phyloP scores from a whole-genome alignment of 2,888 invertebrate species.

The Platypus cylindrus region DNA sequence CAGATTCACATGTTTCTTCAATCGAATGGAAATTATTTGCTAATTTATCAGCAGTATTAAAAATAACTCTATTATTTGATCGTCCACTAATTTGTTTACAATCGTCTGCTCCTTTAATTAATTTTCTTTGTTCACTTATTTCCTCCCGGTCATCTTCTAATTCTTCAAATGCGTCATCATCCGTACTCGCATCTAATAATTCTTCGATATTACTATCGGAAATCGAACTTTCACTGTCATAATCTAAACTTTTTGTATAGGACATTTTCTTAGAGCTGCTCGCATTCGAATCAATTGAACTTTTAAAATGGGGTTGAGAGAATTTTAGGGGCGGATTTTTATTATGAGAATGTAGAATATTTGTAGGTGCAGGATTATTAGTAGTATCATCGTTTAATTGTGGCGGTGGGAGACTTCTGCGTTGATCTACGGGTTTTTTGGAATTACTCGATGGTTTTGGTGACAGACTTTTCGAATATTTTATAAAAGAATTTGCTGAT shows the following conservation, averaged over 20 bases:
- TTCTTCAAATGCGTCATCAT: slow-evolving; percentile 28
- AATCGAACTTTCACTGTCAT: slow-evolving; percentile 34
- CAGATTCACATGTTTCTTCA: slow-evolving; percentile 31
- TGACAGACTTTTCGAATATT: slow-evolving; percentile 9
- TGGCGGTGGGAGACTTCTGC: slow-evolving; percentile 8
- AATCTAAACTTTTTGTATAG: slow-evolving; percentile 34
- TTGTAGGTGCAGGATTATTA: slow-evolving; percentile 19
- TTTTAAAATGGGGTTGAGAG: slow-evolving; percentile 16
- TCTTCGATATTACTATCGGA: slow-evolving; percentile 36
- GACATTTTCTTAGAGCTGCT: slow-evolving; percentile 31
- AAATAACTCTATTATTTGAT: slow-evolving; percentile 30
- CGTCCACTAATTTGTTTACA: too few relatives aligned
- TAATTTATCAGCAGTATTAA: slow-evolving; percentile 20
- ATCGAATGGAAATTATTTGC: slow-evolving; percentile 20
- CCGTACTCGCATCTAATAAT: slow-evolving; percentile 26
- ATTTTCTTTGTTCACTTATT: slow-evolving; percentile 25
- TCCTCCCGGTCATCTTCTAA: slow-evolving; percentile 36
- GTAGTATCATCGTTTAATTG: slow-evolving; percentile 20
- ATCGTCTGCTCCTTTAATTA: too few relatives aligned
- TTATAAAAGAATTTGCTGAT: background rate
- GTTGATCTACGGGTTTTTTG: slow-evolving; percentile 8
- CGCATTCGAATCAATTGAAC: slow-evolving; percentile 30
- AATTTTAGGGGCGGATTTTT: slow-evolving; percentile 18
- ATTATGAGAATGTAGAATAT: slow-evolving; percentile 21
- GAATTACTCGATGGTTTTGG: slow-evolving; percentile 10